These are phyloP conservation scores for Lochmaea crataegi DNA, from an alignment of 2,888 invertebrate species.

Conservation along the genomic window DNA sequence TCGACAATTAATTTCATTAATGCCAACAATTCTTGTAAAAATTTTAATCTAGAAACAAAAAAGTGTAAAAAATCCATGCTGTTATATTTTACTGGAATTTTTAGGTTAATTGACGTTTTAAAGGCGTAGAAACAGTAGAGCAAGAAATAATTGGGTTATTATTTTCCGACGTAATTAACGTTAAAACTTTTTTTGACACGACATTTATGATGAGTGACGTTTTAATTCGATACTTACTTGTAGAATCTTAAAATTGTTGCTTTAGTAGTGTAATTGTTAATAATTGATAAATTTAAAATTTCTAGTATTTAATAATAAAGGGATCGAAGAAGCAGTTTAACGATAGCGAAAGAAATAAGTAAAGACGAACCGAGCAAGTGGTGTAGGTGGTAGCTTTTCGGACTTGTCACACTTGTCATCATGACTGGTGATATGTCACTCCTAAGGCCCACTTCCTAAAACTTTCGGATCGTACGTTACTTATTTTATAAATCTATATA, in stretches of 20 bases:
- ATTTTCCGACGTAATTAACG: conserved; percentile 1
- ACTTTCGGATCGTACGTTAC: too few species aligned
- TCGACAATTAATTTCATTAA: background rate
- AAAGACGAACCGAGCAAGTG: too few species aligned
- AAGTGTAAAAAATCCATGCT: background rate
- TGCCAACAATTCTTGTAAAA: background rate
- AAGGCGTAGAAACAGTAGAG: background rate
- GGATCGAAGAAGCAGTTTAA: too few species aligned
- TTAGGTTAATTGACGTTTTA: conserved; percentile 18
- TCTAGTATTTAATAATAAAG: too few species aligned
- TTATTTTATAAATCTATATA: too few species aligned
- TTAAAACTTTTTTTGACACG: background rate
- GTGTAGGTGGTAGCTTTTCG: too few species aligned
- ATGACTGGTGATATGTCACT: too few species aligned
- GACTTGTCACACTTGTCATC: too few species aligned
- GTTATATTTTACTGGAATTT: background rate
- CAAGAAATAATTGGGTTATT: conserved; percentile 12
- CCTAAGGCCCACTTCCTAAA: too few species aligned
- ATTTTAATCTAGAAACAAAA: background rate
- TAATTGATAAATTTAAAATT: too few species aligned
- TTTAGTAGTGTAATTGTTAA: too few species aligned
- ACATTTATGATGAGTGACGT: conserved; percentile 6
- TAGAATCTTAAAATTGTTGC: background rate
- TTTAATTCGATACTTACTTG: background rate
- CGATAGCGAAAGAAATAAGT: too few species aligned